A percentile compares a stretch with the other conserved stretches of the same genome.
Conservation (phyloP, 2,113 vertebrate genomes). For the Percina caprodes region DNA sequence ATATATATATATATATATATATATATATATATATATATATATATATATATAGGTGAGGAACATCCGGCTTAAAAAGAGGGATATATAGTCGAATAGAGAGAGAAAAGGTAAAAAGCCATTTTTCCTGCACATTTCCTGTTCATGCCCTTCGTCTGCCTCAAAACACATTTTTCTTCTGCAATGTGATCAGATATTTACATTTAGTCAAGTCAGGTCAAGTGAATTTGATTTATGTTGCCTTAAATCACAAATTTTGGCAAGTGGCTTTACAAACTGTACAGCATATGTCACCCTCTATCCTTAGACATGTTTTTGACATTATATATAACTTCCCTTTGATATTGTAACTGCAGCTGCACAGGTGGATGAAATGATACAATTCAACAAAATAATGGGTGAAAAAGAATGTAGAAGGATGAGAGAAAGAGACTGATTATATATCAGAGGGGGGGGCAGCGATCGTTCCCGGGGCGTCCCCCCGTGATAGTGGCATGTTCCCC, state of each 20-base stretch:
- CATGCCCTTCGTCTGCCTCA: not conserved
- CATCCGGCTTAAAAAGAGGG: too few species aligned
- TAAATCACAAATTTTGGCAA: not conserved
- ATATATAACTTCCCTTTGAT: not conserved
- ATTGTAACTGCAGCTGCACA: not conserved
- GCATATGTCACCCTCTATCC: not conserved
- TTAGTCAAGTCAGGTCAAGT: not conserved
- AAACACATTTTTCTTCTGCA: not conserved
- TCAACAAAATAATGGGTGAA: constrained; percentile 50
- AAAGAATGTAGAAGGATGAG: constrained; percentile 31
- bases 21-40: too few species aligned
- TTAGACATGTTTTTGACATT: not conserved
- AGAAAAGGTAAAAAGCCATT: not conserved
- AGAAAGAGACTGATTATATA: constrained; percentile 41
- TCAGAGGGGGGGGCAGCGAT: constrained; percentile 36
- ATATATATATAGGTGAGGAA: too few species aligned
- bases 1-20: too few species aligned
- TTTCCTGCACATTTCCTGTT: not conserved
- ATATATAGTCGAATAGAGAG: not conserved
- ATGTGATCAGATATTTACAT: not conserved
- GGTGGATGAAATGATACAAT: not conserved
- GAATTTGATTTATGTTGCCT: not conserved
- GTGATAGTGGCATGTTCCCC: constrained; percentile 78
- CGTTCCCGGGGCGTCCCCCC: constrained; percentile 80
- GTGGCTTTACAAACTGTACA: not conserved